Evolutionary conservation across 2,113 vertebrate genomes (phyloP).

Genomic region (Albula glossodonta): DNA sequence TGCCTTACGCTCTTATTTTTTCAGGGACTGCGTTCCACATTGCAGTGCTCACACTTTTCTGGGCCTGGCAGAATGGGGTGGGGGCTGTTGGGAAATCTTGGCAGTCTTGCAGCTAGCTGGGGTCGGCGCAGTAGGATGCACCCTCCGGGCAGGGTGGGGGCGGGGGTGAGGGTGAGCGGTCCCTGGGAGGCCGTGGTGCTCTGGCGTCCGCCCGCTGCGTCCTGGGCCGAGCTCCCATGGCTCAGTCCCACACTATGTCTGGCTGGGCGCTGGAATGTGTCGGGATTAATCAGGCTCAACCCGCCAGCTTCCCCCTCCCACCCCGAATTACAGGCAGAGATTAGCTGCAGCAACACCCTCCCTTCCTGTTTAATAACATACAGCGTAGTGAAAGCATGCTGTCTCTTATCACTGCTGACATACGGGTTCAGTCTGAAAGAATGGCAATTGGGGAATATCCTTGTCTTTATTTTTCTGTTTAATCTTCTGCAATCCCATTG

Average conservation of each 20-base stretch:
- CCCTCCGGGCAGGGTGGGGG: neutral
- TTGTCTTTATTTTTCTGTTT: neutral
- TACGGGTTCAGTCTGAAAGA: neutral
- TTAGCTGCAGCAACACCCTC: slow-evolving; percentile 21
- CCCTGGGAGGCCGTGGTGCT: too few species aligned
- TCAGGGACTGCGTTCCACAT: too few species aligned
- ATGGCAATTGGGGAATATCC: too few species aligned
- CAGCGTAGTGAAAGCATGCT: neutral
- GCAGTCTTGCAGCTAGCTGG: too few species aligned
- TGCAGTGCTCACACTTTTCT: too few species aligned
- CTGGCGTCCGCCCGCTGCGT: neutral
- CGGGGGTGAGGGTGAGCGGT: neutral
- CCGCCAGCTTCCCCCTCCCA: neutral
- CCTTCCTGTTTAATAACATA: slow-evolving; percentile 23
- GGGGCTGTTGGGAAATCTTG: neutral
- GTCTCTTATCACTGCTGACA: neutral
- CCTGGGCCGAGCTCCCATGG: neutral
- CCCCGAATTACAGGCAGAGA: slow-evolving; percentile 7
- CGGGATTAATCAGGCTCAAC: slow-evolving; percentile 29
- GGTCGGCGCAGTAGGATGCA: neutral
- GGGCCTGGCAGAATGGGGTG: neutral
- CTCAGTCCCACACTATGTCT: neutral
- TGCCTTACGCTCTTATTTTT: neutral
- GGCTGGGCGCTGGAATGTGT: slow-evolving; percentile 11
- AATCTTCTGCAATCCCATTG: neutral